phyloP scores from a whole-genome alignment of 2,113 vertebrate genomes.

The Ceyx margarethae region DNA sequence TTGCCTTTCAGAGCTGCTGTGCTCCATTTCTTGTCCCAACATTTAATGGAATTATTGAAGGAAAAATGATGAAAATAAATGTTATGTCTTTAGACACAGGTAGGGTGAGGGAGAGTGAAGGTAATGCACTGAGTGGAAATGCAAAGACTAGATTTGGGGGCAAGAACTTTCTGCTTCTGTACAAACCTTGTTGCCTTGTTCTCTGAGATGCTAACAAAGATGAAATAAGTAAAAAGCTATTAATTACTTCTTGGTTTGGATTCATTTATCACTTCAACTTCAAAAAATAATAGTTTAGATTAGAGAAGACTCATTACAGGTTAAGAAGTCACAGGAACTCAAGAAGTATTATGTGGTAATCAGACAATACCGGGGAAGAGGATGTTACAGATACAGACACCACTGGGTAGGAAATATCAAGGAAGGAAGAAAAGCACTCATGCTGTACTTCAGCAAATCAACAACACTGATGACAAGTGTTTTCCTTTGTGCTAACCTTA shows the following conservation, averaged over 20 bases:
- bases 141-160: neutral
- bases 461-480: neutral
- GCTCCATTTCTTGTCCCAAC: neutral
- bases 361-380: conserved; percentile 2
- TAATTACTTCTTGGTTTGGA: neutral
- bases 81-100: neutral
- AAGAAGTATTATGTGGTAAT: neutral
- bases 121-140: neutral
- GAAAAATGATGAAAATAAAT: neutral
- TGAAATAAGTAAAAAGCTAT: neutral
- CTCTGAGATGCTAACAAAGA: neutral
- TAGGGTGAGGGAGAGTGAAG: neutral
- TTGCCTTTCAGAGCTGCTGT: neutral
- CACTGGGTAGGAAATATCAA: neutral
- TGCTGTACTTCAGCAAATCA: neutral
- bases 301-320: neutral
- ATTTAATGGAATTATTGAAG: neutral
- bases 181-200: neutral
- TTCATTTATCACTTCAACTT: neutral
- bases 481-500: neutral
- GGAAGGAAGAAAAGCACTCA: neutral
- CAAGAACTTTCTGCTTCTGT: neutral
- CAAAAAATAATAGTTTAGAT: neutral
- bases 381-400: neutral
- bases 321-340: neutral